Evolutionary conservation across 1,140 invertebrate species (phyloP).

Genomic region (Brachystomella parvula): DNA sequence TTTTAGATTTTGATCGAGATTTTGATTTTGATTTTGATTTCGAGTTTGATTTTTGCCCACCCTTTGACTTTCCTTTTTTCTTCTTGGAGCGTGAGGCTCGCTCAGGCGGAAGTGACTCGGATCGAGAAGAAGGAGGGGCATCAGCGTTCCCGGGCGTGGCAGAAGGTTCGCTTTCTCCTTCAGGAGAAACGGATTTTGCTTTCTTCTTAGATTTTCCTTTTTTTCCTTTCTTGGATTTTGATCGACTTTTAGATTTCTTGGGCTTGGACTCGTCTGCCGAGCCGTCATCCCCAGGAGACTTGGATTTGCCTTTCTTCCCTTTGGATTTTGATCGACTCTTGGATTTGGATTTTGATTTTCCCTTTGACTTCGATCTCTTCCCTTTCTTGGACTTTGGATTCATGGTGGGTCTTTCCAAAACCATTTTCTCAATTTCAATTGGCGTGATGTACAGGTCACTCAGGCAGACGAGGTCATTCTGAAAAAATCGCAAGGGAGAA

Average conservation of each 20-base stretch:
- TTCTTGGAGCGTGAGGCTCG: too few relatives aligned
- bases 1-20: background rate
- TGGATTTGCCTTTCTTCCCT: background rate
- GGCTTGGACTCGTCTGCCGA: background rate
- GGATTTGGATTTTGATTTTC: conserved; percentile 3
- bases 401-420: background rate
- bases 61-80: too few relatives aligned
- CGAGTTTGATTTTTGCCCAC: too few relatives aligned
- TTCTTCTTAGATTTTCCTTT: too few relatives aligned
- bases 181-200: too few relatives aligned
- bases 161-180: too few relatives aligned
- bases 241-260: too few relatives aligned
- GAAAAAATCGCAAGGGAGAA: conserved; percentile 12
- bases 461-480: conserved; percentile 51
- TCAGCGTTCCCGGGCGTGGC: too few relatives aligned
- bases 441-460: conserved; percentile 42
- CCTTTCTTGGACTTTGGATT: background rate
- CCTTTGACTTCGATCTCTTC: background rate
- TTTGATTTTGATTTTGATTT: background rate
- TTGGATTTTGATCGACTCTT: background rate
- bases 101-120: too few relatives aligned
- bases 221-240: too few relatives aligned
- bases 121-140: too few relatives aligned
- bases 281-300: too few relatives aligned
- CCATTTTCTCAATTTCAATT: background rate